Percentiles rank a stretch among this genome's conserved stretches.
Conservation (phyloP, 1,140 invertebrate species). For the Lepidostoma basale region DNA sequence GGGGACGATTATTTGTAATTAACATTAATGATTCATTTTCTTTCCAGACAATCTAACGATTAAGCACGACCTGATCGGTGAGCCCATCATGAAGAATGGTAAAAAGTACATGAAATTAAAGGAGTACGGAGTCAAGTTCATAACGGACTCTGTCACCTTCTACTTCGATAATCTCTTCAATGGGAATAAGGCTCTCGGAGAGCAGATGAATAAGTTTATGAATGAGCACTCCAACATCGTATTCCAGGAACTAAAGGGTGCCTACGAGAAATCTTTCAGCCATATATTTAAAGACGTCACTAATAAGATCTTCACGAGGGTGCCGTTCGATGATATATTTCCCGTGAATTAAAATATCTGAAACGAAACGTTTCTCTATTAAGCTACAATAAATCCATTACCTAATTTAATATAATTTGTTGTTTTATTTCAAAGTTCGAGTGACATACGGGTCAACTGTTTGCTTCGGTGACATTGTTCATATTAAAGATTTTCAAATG, state of each 20-base stretch:
- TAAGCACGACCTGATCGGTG: constrained; percentile 64
- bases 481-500: too few relatives aligned
- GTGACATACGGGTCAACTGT: too few relatives aligned
- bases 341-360: constrained; percentile 51
- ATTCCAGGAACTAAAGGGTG: constrained; percentile 67
- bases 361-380: too few relatives aligned
- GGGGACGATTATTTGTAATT: too few relatives aligned
- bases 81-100: constrained; percentile 63
- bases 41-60: constrained; percentile 64
- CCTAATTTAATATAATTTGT: too few relatives aligned
- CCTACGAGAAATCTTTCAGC: constrained; percentile 68
- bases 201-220: constrained; percentile 65
- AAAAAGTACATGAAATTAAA: constrained; percentile 65
- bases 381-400: too few relatives aligned
- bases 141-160: constrained; percentile 60
- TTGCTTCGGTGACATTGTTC: too few relatives aligned
- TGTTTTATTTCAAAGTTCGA: too few relatives aligned
- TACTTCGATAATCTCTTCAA: constrained; percentile 68
- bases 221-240: constrained; percentile 71
- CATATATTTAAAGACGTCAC: constrained; percentile 65
- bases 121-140: constrained; percentile 64
- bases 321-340: constrained; percentile 69
- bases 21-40: too few relatives aligned
- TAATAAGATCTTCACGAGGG: constrained; percentile 67
- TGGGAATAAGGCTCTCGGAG: constrained; percentile 63